phyloP scores from a whole-genome alignment of 2,797 vertebrate genomes.

The Coracias cyanogaster region DNA sequence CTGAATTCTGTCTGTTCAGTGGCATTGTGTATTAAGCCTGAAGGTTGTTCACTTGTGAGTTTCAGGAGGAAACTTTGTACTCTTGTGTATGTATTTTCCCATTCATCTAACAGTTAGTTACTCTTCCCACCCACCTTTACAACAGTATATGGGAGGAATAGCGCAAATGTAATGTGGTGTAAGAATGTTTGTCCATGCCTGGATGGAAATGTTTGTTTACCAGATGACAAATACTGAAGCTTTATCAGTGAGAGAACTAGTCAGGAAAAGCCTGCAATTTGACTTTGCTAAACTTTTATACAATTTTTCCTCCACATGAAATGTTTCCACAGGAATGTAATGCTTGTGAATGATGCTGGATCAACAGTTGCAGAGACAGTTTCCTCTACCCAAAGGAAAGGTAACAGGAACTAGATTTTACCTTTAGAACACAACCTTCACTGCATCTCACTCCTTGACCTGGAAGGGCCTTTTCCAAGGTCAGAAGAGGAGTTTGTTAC shows the following conservation, averaged over 20 bases:
- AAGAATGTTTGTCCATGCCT: neutral
- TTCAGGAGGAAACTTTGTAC: neutral
- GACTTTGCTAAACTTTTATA: conserved; percentile 11
- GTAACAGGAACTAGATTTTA: conserved; percentile 59
- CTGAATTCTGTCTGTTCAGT: neutral
- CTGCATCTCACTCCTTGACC: neutral
- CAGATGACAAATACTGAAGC: neutral
- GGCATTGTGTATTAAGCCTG: neutral
- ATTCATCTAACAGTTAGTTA: neutral
- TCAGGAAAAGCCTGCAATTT: conserved; percentile 4
- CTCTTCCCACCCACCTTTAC: neutral
- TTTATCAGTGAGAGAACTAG: neutral
- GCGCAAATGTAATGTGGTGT: neutral
- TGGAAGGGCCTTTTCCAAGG: conserved; percentile 4
- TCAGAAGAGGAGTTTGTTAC: conserved; percentile 2
- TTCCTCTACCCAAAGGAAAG: conserved; percentile 38
- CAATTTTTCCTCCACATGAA: conserved; percentile 47
- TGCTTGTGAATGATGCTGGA: conserved; percentile 43
- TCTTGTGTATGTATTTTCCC: neutral
- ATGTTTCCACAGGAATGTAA: conserved; percentile 69
- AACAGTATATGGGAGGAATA: neutral
- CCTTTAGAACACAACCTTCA: neutral
- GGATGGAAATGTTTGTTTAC: neutral
- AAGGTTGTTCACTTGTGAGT: neutral
- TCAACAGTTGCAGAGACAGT: conserved; percentile 15